Evolutionary conservation across 2,797 vertebrate species (phyloP).

Genomic region (Ptychadena robeensis): DNA sequence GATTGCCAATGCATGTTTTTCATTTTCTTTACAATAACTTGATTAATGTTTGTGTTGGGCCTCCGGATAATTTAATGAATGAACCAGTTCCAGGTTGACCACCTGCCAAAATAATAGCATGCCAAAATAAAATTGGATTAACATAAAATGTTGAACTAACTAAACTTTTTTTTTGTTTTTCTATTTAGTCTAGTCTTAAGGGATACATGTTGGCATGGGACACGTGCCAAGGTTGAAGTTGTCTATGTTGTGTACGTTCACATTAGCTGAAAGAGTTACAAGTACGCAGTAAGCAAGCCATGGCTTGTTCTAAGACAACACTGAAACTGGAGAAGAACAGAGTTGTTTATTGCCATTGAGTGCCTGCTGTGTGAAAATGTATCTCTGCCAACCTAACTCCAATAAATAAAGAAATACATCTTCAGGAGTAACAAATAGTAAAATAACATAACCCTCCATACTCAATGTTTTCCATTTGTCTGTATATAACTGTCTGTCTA

Average conservation of each 20-base stretch:
- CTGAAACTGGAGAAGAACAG: slow-evolving; percentile 1
- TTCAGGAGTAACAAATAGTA: too few species aligned
- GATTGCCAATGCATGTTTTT: background rate
- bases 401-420: background rate
- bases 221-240: background rate
- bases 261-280: background rate
- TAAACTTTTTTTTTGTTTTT: slow-evolving; percentile 23
- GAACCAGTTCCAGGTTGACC: slow-evolving; percentile 30
- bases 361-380: background rate
- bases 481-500: too few species aligned
- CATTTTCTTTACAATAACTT: background rate
- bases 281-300: background rate
- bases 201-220: slow-evolving; percentile 1
- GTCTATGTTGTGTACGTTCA: background rate
- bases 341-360: background rate
- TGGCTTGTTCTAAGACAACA: background rate
- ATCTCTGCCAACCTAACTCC: background rate
- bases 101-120: background rate
- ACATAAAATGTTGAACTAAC: slow-evolving; percentile 6
- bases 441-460: too few species aligned
- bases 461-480: too few species aligned
- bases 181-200: slow-evolving; percentile 2
- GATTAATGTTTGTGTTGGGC: slow-evolving; percentile 2
- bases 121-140: slow-evolving; percentile 23
- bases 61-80: slow-evolving; percentile 17